phyloP scores from a whole-genome alignment of 2,113 vertebrate species.

The Hydropotes inermis region DNA sequence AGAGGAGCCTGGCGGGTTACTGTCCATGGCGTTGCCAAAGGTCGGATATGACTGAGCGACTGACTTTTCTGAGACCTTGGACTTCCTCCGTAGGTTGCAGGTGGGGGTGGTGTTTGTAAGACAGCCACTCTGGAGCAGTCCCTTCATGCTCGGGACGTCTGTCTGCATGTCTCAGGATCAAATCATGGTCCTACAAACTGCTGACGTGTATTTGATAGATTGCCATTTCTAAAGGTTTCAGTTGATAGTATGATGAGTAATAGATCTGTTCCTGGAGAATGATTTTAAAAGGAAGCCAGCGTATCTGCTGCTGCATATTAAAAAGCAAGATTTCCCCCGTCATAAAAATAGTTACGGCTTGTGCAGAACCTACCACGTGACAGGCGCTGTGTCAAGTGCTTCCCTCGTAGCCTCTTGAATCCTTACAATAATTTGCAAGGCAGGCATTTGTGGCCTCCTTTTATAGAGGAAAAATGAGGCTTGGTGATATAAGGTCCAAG shows the following conservation, averaged over 20 bases:
- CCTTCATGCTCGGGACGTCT: neutral
- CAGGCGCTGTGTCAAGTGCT: neutral
- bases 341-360: neutral
- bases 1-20: neutral
- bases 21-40: neutral
- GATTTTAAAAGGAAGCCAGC: neutral
- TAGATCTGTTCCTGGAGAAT: neutral
- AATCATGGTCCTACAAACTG: neutral
- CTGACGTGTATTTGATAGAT: neutral
- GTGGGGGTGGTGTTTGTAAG: neutral
- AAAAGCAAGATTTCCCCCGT: neutral
- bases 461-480: neutral
- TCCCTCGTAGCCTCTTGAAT: neutral
- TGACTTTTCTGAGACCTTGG: neutral
- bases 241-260: neutral
- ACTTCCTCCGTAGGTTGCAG: neutral
- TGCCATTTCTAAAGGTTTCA: neutral
- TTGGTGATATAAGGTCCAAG: neutral
- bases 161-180: neutral
- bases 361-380: neutral
- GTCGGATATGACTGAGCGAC: neutral
- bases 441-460: neutral
- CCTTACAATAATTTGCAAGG: neutral
- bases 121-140: too few relatives aligned
- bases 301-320: neutral